Evolutionary conservation across 2,888 invertebrate genomes (phyloP), one percentile per base, ranked within the genome.

Genomic region (Chrysolina haemoptera): DNA sequence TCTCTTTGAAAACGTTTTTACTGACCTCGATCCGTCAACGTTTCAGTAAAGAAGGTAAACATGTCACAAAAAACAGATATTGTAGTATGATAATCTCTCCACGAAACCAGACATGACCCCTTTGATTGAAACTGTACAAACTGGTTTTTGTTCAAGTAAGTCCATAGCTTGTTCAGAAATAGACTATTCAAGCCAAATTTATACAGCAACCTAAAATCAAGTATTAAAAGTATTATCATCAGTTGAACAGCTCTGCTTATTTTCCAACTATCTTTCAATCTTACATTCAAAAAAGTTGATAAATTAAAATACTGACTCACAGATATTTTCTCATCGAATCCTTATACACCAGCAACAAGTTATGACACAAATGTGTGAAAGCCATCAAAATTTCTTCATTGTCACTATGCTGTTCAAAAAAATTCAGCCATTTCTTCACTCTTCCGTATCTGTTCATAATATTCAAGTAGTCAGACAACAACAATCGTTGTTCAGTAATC

Each of bases 251-350:
- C 27, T 27, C 5, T 27, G 27, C 5, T 27, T 35, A 35, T 35
- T 35, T 35, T 4, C 35, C 35, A 35, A 35, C 35, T 35, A n/a
- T n/a, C n/a, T n/a, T n/a, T n/a, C n/a, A n/a, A n/a, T n/a, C n/a
- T n/a, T n/a, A n/a, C n/a, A n/a, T 35, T 35, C 35, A 35, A 35
- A 6, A 27, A 35, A 35, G 8, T 35, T 3, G 0, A 35, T 35
- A 4, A 3, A 35, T 1, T 18, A 18, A 14, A 35, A 68, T 62
- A 69, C 4, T 40, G 16, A 85, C 89, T 87, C 86, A 95, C 95
- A 95, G 94, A 88, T 94, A 95, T 85, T 95, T 95, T 85, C 96
- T 95, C 79, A 96, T 91, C 0, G 96, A 94, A 86, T 94, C 90
- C 85, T 93, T 93, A 85, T 95, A 94, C 81, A 95, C 94, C 79